Evolutionary conservation across 2,797 vertebrate genomes (phyloP), one percentile per base, ranked within the genome.

Genomic region (Gastrophryne carolinensis): DNA sequence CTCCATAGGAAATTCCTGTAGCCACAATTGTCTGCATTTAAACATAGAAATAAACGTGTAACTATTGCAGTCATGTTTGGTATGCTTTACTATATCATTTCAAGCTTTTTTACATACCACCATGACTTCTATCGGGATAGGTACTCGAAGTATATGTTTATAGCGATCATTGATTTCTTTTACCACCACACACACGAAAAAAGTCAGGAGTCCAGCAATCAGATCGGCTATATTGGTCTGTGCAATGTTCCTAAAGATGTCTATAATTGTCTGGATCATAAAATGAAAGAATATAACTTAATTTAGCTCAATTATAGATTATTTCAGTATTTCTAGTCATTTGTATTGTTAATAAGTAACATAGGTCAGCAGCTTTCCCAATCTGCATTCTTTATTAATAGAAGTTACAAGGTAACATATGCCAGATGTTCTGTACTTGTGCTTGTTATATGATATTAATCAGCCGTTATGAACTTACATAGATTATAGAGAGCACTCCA

Each of bases 51-150:
- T n/a, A 73, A 79, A 26, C 75, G 5, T 17, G 81, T 81, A 39
- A 32, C 8, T 21, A 35, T n/a, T 27, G 12, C 10, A 50, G 24
- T n/a, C 19, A n/a, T 53, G 27, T n/a, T n/a, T 21, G 0, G 5
- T 13, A 19, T 5, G 13, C 41, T 34, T 12, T 26, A 29, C 32
- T n/a, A 37, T 24, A n/a, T 13, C 8, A 62, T 4, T 62, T 7
- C 3, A 17, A 13, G 6, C 2, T 37, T 15, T 12, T 35, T 11
- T 58, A 79, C 91, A 89, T 91, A 95, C 93, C 92, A 94, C 91
- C 79, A 95, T 87, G 17, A 95, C 89, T 91, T 95, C 93, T 82
- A 94, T 87, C 34, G 93, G 94, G 82, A 95, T 95, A 24, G 93
- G 91, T 44, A 93, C 70, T 2, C 89, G 92, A 75, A 95, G 91